Evolutionary conservation across 2,888 invertebrate genomes (phyloP).

Genomic region (Cheilosia impressa): DNA sequence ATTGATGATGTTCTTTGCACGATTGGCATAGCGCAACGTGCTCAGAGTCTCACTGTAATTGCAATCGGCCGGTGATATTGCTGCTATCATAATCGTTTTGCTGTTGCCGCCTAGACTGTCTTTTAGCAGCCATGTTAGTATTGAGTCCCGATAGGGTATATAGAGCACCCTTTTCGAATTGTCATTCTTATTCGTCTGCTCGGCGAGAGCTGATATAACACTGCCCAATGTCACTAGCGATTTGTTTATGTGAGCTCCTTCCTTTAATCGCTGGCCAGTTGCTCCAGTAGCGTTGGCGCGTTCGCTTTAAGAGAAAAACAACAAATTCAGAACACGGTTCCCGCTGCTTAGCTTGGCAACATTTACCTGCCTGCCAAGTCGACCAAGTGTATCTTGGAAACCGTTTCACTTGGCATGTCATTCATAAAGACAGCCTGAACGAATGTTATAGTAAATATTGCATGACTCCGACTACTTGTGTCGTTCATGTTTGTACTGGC

Average conservation of each 20-base stretch:
- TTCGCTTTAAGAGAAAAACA: constrained; percentile 85
- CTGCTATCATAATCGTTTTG: constrained; percentile 96
- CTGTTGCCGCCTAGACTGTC: constrained; percentile 95
- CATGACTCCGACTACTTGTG: constrained; percentile 95
- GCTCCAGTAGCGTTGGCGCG: constrained; percentile 95
- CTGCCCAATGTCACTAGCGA: constrained; percentile 94
- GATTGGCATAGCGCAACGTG: constrained; percentile 93
- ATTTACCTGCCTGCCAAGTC: constrained; percentile 93
- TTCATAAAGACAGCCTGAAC: constrained; percentile 94
- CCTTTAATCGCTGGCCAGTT: constrained; percentile 94
- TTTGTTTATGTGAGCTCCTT: constrained; percentile 96
- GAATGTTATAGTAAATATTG: constrained; percentile 95
- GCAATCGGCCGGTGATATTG: constrained; percentile 91
- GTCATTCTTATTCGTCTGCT: constrained; percentile 84
- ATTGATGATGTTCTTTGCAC: constrained; percentile 95
- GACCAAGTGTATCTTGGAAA: constrained; percentile 94
- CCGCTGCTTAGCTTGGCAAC: constrained; percentile 2
- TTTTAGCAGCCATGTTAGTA: constrained; percentile 94
- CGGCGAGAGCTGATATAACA: constrained; percentile 93
- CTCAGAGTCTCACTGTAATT: constrained; percentile 95
- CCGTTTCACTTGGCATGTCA: constrained; percentile 94
- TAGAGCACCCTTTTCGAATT: constrained; percentile 86
- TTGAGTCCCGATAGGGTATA: constrained; percentile 95
- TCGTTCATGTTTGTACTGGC: constrained; percentile 97
- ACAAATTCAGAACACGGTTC: neutral